Percentiles rank a stretch among this genome's conserved stretches.
Evolutionary conservation across 1,140 invertebrate species (phyloP).

Genomic region (Eriocheir sinensis): DNA sequence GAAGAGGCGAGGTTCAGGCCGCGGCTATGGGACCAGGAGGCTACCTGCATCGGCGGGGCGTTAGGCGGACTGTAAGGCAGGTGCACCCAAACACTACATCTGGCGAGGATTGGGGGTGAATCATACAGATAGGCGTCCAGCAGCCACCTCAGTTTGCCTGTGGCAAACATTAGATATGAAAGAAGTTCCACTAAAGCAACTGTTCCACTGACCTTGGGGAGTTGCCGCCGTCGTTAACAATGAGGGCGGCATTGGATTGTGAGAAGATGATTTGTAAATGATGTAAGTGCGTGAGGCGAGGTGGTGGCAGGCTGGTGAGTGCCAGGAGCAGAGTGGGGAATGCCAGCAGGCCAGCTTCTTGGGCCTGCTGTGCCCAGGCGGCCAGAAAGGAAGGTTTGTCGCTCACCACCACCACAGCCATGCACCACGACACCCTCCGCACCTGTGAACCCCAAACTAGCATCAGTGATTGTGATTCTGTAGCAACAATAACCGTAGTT

Average conservation of each 20-base stretch:
- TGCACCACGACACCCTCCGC: constrained; percentile 7
- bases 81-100: constrained; percentile 1
- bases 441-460: not conserved
- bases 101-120: not conserved
- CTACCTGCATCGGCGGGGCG: not conserved
- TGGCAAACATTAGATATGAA: not conserved
- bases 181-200: not conserved
- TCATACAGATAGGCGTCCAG: not conserved
- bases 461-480: too few species aligned
- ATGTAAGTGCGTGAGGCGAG: not conserved
- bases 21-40: not conserved
- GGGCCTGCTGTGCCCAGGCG: not conserved
- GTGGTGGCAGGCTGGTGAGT: not conserved
- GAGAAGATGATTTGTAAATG: not conserved
- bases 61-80: constrained; percentile 30
- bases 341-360: not conserved
- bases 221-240: not conserved
- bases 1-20: constrained; percentile 29
- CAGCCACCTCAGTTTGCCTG: not conserved
- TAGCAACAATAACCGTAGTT: too few species aligned
- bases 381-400: constrained; percentile 30
- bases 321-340: constrained; percentile 28
- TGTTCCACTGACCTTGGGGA: not conserved
- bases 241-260: not conserved
- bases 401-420: constrained; percentile 45